Conservation (phyloP, 2,888 invertebrate genomes). For the Onchidella celtica region DNA sequence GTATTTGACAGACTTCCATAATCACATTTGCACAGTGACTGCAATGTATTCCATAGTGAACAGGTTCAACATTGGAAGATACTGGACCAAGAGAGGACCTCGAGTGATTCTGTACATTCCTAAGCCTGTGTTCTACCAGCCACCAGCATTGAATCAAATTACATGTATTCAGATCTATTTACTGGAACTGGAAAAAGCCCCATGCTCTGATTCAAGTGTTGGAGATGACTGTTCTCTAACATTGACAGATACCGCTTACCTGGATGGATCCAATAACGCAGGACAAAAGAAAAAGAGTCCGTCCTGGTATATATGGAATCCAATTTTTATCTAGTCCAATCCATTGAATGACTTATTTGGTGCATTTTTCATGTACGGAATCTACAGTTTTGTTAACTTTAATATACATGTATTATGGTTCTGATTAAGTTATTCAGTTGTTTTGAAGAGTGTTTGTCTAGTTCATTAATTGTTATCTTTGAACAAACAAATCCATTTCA, state of each 20-base stretch:
- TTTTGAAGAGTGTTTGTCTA: too few species aligned
- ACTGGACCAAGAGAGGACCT: constrained; percentile 83
- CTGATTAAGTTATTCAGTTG: too few species aligned
- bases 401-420: too few species aligned
- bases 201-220: constrained; percentile 58
- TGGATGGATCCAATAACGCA: constrained; percentile 35
- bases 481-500: too few species aligned
- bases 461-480: too few species aligned
- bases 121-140: constrained; percentile 61
- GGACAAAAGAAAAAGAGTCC: neutral
- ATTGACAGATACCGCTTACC: constrained; percentile 44
- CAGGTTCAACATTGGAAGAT: constrained; percentile 82
- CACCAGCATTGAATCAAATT: constrained; percentile 65
- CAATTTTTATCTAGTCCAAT: neutral
- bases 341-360: neutral
- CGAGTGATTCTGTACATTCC: constrained; percentile 82
- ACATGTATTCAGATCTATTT: too few species aligned
- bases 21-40: too few species aligned
- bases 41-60: constrained; percentile 78
- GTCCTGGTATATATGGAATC: neutral
- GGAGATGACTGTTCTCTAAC: constrained; percentile 22
- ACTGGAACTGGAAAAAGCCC: constrained; percentile 77
- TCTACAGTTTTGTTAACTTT: too few species aligned
- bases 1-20: too few species aligned
- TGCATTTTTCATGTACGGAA: neutral